Percentiles rank a stretch among this genome's conserved stretches.
phyloP scores from a whole-genome alignment of 2,113 vertebrate genomes.

The Ancistrus triradiatus region DNA sequence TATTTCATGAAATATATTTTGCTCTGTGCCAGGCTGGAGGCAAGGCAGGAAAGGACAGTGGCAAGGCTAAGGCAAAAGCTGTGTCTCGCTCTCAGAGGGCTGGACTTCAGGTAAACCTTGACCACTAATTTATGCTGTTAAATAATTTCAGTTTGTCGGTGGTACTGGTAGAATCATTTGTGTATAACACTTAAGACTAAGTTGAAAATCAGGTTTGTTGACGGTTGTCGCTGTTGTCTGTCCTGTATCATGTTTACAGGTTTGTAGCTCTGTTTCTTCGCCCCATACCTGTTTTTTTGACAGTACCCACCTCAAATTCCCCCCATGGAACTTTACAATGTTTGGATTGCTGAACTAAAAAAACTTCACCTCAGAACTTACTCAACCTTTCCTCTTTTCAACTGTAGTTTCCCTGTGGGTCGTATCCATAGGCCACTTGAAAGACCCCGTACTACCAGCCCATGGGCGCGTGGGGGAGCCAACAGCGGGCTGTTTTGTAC shows the following conservation, averaged over 20 bases:
- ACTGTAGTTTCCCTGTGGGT: conserved; percentile 88
- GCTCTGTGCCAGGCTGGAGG: conserved; percentile 81
- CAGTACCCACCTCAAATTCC: too few relatives aligned
- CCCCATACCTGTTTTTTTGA: too few relatives aligned
- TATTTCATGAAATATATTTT: not conserved
- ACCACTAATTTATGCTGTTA: not conserved
- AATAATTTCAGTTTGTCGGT: too few relatives aligned
- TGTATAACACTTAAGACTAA: too few relatives aligned
- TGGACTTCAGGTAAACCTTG: conserved; percentile 84
- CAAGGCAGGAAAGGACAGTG: conserved; percentile 97
- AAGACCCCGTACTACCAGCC: conserved; percentile 96
- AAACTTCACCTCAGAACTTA: too few relatives aligned
- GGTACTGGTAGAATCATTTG: too few relatives aligned
- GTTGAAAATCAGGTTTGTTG: too few relatives aligned
- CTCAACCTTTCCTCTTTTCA: not conserved
- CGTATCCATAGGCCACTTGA: conserved; percentile 97
- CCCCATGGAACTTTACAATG: too few relatives aligned
- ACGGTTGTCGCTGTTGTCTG: too few relatives aligned
- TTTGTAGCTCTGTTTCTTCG: too few relatives aligned
- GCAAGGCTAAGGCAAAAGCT: conserved; percentile 96
- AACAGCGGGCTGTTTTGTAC: conserved; percentile 94
- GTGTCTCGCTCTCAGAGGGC: conserved; percentile 96
- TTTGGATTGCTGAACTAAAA: too few relatives aligned
- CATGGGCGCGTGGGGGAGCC: conserved; percentile 95
- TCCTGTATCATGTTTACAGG: too few relatives aligned